Evolutionary conservation across 2,888 invertebrate species (phyloP).

Genomic region (Gandaritis pyraliata): DNA sequence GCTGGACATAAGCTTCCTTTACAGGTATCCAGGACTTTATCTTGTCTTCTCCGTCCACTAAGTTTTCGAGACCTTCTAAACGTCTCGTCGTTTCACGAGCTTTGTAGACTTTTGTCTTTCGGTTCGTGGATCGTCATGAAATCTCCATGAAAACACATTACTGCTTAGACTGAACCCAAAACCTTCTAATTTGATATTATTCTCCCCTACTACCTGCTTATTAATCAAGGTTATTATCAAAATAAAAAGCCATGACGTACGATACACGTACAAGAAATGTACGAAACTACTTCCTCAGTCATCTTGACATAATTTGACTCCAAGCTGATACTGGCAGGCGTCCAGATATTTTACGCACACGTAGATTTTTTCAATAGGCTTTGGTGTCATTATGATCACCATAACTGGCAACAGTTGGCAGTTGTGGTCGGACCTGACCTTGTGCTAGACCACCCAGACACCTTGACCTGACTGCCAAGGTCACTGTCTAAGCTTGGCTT

Average conservation of each 20-base stretch:
- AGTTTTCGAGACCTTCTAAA: too few species aligned
- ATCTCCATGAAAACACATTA: not conserved
- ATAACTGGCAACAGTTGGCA: conserved; percentile 46
- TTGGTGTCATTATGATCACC: conserved; percentile 35
- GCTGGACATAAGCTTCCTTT: too few species aligned
- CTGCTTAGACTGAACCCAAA: conserved; percentile 7
- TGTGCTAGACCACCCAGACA: conserved; percentile 50
- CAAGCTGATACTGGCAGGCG: conserved; percentile 21
- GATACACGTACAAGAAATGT: conserved; percentile 12
- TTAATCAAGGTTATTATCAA: conserved; percentile 19
- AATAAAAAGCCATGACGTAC: conserved; percentile 24
- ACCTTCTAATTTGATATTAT: conserved; percentile 5
- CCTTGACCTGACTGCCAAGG: conserved; percentile 57
- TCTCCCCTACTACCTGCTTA: not conserved
- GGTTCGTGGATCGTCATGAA: not conserved
- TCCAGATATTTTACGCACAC: conserved; percentile 36
- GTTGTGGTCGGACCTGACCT: conserved; percentile 52
- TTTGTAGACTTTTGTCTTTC: too few species aligned
- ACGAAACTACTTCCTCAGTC: conserved; percentile 17
- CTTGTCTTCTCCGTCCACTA: too few species aligned
- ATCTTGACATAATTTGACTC: conserved; percentile 34
- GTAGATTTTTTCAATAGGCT: conserved; percentile 35
- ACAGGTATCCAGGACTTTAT: too few species aligned
- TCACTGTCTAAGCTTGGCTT: conserved; percentile 51
- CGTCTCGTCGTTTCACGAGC: too few species aligned